Percentiles rank a stretch among this genome's conserved stretches.
Evolutionary conservation across 2,888 invertebrate genomes (phyloP).

Genomic region (Hofmannophila pseudospretella): DNA sequence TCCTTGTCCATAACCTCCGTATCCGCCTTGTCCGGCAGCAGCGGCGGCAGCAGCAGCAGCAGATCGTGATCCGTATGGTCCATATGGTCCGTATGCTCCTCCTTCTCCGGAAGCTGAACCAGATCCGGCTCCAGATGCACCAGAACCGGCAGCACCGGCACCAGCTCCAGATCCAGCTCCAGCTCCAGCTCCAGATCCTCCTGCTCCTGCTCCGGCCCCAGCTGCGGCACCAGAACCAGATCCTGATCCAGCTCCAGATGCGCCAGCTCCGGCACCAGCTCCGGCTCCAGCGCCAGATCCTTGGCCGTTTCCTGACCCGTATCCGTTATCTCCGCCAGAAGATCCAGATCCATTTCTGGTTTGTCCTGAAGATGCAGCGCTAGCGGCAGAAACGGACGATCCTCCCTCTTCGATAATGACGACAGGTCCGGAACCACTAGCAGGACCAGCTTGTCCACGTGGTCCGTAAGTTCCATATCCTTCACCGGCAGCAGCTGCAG

Average conservation of each 20-base stretch:
- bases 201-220: not conserved
- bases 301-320: constrained; percentile 7
- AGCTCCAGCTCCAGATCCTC: constrained; percentile 2
- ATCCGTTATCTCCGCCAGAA: constrained; percentile 2
- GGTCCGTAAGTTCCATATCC: constrained; percentile 2
- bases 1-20: constrained; percentile 1
- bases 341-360: not conserved
- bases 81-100: no score
- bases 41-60: constrained; percentile 4
- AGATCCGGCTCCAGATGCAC: not conserved
- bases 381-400: not conserved
- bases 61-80: no score
- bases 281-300: not conserved
- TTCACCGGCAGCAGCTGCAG: constrained; percentile 2
- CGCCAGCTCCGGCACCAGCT: constrained; percentile 1
- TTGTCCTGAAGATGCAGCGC: not conserved
- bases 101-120: not conserved
- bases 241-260: constrained; percentile 8
- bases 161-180: not conserved
- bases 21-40: constrained; percentile 4
- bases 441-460: no score
- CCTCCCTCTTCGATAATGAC: constrained; percentile 3
- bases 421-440: constrained; percentile 6
- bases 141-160: not conserved
- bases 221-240: constrained; percentile 3